A percentile compares a stretch with the other conserved stretches of the same genome.
phyloP scores from a whole-genome alignment of 2,797 vertebrate species.

The Oreochromis grahami region DNA sequence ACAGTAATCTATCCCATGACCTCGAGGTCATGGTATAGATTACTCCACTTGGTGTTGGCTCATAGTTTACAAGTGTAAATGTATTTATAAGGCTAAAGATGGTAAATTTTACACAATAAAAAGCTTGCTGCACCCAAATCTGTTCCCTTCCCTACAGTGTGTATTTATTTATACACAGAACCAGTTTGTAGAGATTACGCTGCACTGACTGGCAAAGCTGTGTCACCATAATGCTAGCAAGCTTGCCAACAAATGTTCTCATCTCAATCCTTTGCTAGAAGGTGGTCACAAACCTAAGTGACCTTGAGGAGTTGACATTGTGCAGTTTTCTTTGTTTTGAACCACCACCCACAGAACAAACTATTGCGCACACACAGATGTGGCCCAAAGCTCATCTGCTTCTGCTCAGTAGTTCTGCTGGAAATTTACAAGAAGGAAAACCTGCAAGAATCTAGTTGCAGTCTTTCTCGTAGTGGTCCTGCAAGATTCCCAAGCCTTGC shows the following conservation, averaged over 20 bases:
- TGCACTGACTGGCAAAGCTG: not conserved
- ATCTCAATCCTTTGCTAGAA: rapidly evolving
- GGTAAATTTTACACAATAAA: rapidly evolving
- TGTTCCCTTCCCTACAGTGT: not conserved
- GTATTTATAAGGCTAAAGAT: not conserved
- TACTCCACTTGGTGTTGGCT: not conserved
- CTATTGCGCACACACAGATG: not conserved
- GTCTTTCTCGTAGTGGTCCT: not conserved
- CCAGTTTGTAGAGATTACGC: not conserved
- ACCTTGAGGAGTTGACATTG: not conserved
- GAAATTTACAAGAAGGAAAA: not conserved
- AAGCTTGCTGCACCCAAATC: not conserved
- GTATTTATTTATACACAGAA: not conserved
- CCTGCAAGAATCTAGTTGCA: not conserved
- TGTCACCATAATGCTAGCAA: not conserved
- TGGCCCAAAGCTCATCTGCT: not conserved
- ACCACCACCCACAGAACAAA: not conserved
- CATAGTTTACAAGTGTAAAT: not conserved
- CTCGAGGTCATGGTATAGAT: too few species aligned
- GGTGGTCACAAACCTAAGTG: not conserved
- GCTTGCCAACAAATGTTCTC: not conserved
- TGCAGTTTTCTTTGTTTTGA: not conserved
- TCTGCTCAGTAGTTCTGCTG: not conserved
- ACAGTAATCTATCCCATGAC: too few species aligned
- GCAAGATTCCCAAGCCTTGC: not conserved